Conservation (phyloP, 2,797 vertebrate species). For the Geotrypetes seraphini region DNA sequence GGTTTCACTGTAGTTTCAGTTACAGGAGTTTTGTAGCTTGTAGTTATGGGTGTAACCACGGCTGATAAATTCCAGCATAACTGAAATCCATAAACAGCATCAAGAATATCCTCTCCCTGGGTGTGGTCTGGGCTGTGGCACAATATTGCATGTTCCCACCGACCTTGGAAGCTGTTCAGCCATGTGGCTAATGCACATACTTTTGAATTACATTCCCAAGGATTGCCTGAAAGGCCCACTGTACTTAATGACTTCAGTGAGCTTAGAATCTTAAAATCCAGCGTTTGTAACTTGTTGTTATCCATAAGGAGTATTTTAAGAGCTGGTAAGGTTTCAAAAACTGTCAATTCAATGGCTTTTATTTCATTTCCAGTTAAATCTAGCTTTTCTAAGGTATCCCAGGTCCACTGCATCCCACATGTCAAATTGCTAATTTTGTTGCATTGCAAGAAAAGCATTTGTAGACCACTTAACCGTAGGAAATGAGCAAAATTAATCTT, state of each 20-base stretch:
- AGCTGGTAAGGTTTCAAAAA: conserved; percentile 94
- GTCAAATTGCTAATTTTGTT: conserved; percentile 97
- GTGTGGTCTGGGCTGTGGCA: conserved; percentile 92
- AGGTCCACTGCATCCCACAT: conserved; percentile 95
- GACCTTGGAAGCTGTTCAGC: conserved; percentile 89
- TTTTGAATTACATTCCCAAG: conserved; percentile 95
- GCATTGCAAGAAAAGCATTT: conserved; percentile 93
- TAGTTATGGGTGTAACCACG: conserved; percentile 67
- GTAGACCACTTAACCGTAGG: conserved; percentile 88
- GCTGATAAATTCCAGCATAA: conserved; percentile 95
- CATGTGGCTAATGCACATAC: conserved; percentile 91
- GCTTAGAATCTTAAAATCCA: conserved; percentile 78
- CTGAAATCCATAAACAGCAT: conserved; percentile 93
- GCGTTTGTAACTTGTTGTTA: conserved; percentile 91
- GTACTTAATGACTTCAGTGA: conserved; percentile 80
- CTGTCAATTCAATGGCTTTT: conserved; percentile 76
- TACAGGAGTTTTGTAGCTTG: conserved; percentile 67
- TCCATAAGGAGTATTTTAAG: conserved; percentile 91
- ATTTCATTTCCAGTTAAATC: conserved; percentile 94
- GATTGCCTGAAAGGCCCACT: conserved; percentile 88
- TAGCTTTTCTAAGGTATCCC: conserved; percentile 91
- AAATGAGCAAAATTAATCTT: conserved; percentile 98
- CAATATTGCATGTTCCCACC: conserved; percentile 94
- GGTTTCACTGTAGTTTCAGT: conserved; percentile 87
- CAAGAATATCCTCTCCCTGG: conserved; percentile 96